A percentile compares a stretch with the other conserved stretches of the same genome.
These are phyloP conservation scores for Myripristis murdjan DNA, from an alignment of 2,797 vertebrate species.

Conservation along the genomic window DNA sequence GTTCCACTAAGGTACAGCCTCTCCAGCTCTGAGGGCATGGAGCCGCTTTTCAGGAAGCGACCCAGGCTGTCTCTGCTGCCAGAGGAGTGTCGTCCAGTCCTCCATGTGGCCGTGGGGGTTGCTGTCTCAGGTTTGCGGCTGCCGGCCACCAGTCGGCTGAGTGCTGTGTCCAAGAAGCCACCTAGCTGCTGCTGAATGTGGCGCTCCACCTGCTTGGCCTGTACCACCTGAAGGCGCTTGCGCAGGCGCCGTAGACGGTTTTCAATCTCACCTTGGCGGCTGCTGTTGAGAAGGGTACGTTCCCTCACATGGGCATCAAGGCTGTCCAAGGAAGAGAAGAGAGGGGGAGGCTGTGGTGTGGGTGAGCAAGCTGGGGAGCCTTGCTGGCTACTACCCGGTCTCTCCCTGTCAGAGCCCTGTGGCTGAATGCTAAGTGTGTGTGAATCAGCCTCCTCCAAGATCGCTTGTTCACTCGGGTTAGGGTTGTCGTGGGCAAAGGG, in stretches of 20 bases:
- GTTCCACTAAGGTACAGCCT: conserved; percentile 93
- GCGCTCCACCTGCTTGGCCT: conserved; percentile 98
- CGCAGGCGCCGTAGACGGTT: conserved; percentile 92
- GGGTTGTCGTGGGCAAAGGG: conserved; percentile 63
- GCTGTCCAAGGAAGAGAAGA: conserved; percentile 74
- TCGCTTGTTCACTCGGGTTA: conserved; percentile 59
- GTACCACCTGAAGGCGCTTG: conserved; percentile 96
- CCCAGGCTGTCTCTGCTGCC: conserved; percentile 89
- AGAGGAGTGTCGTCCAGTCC: conserved; percentile 87
- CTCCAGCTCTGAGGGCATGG: conserved; percentile 92
- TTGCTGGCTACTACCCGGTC: conserved; percentile 72
- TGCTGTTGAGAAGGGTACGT: conserved; percentile 88
- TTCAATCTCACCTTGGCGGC: conserved; percentile 93
- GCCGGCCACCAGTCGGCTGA: conserved; percentile 84
- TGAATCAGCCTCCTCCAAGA: conserved; percentile 60
- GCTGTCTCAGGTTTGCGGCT: conserved; percentile 81
- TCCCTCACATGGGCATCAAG: conserved; percentile 90
- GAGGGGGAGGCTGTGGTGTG: conserved; percentile 52
- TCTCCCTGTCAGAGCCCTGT: conserved; percentile 62
- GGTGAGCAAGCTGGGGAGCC: conserved; percentile 59
- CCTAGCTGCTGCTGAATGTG: conserved; percentile 97
- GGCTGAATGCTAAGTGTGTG: conserved; percentile 61
- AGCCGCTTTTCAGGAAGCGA: conserved; percentile 91
- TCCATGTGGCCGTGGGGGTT: conserved; percentile 70
- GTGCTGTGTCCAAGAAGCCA: conserved; percentile 93